These are phyloP conservation scores for Myiozetetes cayanensis DNA, from an alignment of 2,113 vertebrate genomes.

Conservation along the genomic window DNA sequence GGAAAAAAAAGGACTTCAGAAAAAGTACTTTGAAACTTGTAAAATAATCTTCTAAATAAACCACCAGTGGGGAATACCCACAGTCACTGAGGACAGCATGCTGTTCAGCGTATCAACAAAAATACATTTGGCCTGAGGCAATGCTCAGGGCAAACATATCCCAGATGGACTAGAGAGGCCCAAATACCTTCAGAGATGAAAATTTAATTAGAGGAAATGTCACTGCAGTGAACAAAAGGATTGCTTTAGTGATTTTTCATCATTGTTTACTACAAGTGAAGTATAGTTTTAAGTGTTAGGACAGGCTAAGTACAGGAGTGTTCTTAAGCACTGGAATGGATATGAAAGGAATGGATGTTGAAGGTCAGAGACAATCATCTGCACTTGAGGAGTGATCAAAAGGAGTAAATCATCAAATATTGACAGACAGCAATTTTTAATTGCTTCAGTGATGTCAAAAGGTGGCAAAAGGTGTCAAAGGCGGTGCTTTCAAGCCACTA, in stretches of 20 bases:
- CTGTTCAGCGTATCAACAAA: conserved; percentile 64
- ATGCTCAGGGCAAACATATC: conserved; percentile 71
- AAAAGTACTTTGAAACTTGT: conserved; percentile 47
- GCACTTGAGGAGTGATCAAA: conserved; percentile 21
- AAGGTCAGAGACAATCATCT: conserved; percentile 13
- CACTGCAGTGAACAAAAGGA: conserved; percentile 65
- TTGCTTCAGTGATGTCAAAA: conserved; percentile 17
- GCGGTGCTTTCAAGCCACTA: background rate
- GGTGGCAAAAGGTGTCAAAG: background rate
- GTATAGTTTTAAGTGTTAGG: conserved; percentile 38
- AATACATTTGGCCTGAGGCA: conserved; percentile 71
- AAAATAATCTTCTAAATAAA: conserved; percentile 64
- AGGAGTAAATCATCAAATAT: conserved; percentile 15
- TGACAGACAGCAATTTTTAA: conserved; percentile 24
- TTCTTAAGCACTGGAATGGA: background rate
- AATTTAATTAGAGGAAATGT: conserved; percentile 74
- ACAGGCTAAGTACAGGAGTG: conserved; percentile 40
- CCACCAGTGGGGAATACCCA: conserved; percentile 54
- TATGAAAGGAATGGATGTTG: conserved; percentile 12
- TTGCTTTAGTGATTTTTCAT: conserved; percentile 47
- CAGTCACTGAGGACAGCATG: conserved; percentile 18
- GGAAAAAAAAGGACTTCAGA: background rate
- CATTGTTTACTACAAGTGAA: conserved; percentile 12
- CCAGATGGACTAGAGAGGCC: conserved; percentile 56
- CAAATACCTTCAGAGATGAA: conserved; percentile 71